Evolutionary conservation across 1,140 invertebrate genomes (phyloP), one percentile per base, ranked within the genome.

Genomic region (Lordiphosa collinella): DNA sequence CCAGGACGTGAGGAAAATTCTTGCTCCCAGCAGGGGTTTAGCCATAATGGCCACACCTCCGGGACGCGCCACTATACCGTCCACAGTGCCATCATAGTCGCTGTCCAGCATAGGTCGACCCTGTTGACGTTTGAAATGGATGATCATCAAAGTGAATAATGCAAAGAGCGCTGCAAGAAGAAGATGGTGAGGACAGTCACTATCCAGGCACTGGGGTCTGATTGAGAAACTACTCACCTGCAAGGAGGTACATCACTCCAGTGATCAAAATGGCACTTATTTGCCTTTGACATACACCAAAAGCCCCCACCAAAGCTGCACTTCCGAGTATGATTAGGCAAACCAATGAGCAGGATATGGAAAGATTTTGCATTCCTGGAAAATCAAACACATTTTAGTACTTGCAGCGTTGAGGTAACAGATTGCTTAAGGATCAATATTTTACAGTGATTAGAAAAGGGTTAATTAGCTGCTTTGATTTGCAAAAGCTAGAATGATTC

Each of bases 281-380:
- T 90, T 97, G 96, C 76, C 95, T 94, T 86, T 95, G 93, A 71
- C 95, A 93, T 4, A 97, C 92, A 6, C 96, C 95, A 84, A 97
- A 96, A 41, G 94, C 92, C 47, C 96, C 96, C 1, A 97, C 93
- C 5, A 96, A 89, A 3, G 95, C 94, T 2, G 95, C 94, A 61
- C 93, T 94, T 12, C 94, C 94, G 49, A 97, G 85, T 10, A 97
- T 93, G 66, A 97, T 97, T 16, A 97, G 91, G 76, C 95, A 96
- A 1, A 97, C 96, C 60, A 97, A 90, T 12, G 95, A 95, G 89
- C 96, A 97, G 7, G 96, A 97, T 88, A 97, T 97, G 44, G 95
- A 96, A 60, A 97, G 90, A 89, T 97, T 97, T 89, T 97, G 95
- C 96, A 97, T 97, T 84, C 96, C 96, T 97, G 14, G 2, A 29